phyloP scores from a whole-genome alignment of 2,888 invertebrate species.

The Parnassius glacialis region DNA sequence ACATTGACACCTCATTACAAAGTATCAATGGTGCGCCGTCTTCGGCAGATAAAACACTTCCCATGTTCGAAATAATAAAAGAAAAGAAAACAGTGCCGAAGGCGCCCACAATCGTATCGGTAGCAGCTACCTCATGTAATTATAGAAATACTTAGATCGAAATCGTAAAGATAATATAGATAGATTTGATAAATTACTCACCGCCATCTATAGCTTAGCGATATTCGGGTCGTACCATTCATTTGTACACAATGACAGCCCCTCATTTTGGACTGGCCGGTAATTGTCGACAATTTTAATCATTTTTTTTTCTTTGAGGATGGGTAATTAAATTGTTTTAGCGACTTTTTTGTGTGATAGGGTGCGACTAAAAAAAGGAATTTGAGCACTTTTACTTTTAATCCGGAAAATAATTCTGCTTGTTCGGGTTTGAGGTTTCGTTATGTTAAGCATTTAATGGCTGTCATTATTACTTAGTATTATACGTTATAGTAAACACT shows the following conservation, averaged over 20 bases:
- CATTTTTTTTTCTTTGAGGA: conserved; percentile 46
- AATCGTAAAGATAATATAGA: conserved; percentile 33
- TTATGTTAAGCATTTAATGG: no score
- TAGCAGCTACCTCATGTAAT: conserved; percentile 54
- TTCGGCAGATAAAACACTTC: conserved; percentile 33
- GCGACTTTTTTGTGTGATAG: background rate
- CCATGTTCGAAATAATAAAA: conserved; percentile 31
- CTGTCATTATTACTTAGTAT: no score
- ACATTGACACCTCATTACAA: conserved; percentile 39
- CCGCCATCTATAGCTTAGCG: conserved; percentile 3
- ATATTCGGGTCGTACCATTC: conserved; percentile 22
- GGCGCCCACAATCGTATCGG: conserved; percentile 57
- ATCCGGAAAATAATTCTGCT: no score
- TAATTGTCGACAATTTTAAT: conserved; percentile 56
- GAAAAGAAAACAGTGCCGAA: conserved; percentile 41
- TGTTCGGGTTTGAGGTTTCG: no score
- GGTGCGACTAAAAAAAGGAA: no score
- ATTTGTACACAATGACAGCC: conserved; percentile 32
- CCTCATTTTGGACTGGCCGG: conserved; percentile 28
- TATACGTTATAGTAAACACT: no score
- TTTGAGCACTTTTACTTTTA: no score
- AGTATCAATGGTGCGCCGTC: conserved; percentile 13
- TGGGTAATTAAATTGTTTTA: conserved; percentile 50
- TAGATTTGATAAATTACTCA: conserved; percentile 39
- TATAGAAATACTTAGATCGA: conserved; percentile 35